phyloP scores from a whole-genome alignment of 2,797 vertebrate species.

The Orientallactaga sibirica region DNA sequence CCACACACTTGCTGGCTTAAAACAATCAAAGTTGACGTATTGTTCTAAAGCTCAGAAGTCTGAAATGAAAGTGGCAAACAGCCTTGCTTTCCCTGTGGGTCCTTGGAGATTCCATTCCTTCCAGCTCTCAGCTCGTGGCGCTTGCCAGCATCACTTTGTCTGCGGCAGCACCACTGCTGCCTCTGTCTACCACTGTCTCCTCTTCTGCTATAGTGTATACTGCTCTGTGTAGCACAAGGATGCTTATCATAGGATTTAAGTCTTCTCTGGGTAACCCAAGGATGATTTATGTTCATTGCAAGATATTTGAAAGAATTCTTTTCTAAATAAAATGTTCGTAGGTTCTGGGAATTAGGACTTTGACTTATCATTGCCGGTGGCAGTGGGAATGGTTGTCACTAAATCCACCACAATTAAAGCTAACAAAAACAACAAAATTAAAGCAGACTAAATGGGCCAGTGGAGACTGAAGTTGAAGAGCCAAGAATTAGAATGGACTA shows the following conservation, averaged over 20 bases:
- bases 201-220: background rate
- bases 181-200: background rate
- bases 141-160: background rate
- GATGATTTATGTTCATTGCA: background rate
- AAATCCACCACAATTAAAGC: background rate
- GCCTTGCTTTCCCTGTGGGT: background rate
- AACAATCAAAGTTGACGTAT: background rate
- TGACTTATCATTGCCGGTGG: too few relatives aligned
- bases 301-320: background rate
- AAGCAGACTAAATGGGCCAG: background rate
- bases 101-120: too few relatives aligned
- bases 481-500: background rate
- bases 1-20: background rate
- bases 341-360: background rate
- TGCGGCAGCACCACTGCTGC: background rate
- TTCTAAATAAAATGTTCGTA: background rate
- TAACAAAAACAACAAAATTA: background rate
- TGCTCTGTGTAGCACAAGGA: background rate
- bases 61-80: background rate
- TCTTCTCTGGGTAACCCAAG: background rate
- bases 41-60: background rate
- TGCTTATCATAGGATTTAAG: background rate
- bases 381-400: background rate
- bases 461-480: background rate
- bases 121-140: background rate